A percentile compares a stretch with the other conserved stretches of the same genome.
phyloP scores from a whole-genome alignment of 1,140 invertebrate species.

The Anastrepha ludens region DNA sequence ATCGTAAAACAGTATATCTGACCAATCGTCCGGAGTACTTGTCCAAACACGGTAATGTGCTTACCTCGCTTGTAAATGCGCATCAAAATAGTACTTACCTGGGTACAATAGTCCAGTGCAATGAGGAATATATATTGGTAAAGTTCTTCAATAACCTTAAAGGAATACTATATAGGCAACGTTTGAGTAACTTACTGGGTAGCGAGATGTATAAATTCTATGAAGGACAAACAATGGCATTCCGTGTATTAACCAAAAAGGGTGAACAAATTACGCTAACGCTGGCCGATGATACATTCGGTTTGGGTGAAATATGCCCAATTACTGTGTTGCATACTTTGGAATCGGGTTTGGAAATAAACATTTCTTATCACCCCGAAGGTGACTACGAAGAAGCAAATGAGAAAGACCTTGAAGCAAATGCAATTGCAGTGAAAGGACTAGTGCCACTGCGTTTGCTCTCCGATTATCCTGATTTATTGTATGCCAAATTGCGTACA shows the following conservation, averaged over 20 bases:
- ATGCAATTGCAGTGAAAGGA: conserved; percentile 63
- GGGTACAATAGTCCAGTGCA: conserved; percentile 76
- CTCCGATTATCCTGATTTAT: conserved; percentile 65
- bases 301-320: conserved; percentile 69
- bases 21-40: conserved; percentile 76
- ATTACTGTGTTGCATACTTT: conserved; percentile 66
- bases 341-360: conserved; percentile 73
- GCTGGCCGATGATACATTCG: conserved; percentile 67
- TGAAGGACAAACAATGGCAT: conserved; percentile 77
- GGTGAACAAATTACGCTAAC: conserved; percentile 64
- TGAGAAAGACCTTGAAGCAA: conserved; percentile 49
- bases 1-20: conserved; percentile 74
- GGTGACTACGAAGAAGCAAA: conserved; percentile 58
- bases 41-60: conserved; percentile 75
- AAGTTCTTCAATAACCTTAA: conserved; percentile 78
- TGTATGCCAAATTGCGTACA: conserved; percentile 61
- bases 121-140: conserved; percentile 76
- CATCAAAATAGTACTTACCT: conserved; percentile 76
- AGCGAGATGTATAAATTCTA: conserved; percentile 76
- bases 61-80: conserved; percentile 75
- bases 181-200: conserved; percentile 75
- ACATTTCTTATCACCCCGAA: conserved; percentile 58
- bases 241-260: conserved; percentile 63
- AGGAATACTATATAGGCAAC: conserved; percentile 77
- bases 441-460: conserved; percentile 70